phyloP scores from a whole-genome alignment of 2,113 vertebrate species.

The Paradisaea rubra region DNA sequence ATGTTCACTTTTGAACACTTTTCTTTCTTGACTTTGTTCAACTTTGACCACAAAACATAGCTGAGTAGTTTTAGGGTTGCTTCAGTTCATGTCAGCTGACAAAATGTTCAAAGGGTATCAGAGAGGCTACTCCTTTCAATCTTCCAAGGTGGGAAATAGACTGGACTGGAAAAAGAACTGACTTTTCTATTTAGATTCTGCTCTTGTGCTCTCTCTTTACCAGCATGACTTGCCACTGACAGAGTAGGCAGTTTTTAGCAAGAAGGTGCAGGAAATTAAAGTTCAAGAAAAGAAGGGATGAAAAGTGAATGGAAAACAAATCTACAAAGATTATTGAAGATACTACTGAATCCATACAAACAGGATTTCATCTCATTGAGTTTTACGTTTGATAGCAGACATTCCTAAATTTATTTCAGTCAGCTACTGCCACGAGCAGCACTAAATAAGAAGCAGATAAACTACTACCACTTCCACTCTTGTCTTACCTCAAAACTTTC shows the following conservation, averaged over 20 bases:
- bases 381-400: background rate
- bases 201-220: background rate
- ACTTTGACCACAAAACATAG: background rate
- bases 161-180: background rate
- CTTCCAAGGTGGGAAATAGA: background rate
- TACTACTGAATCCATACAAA: background rate
- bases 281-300: background rate
- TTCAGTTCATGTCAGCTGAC: background rate
- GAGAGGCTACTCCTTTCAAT: background rate
- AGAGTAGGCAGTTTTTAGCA: background rate
- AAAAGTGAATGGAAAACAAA: slow-evolving; percentile 5
- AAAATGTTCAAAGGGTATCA: background rate
- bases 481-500: background rate
- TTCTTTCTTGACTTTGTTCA: background rate
- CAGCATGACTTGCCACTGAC: background rate
- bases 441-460: background rate
- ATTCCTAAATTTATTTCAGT: background rate
- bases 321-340: background rate
- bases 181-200: background rate
- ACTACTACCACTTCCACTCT: background rate
- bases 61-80: background rate
- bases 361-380: background rate
- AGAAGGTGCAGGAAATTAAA: background rate
- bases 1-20: background rate
- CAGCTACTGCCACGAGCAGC: background rate